Conservation (phyloP, 2,888 invertebrate genomes). For the Rhingia campestris region DNA sequence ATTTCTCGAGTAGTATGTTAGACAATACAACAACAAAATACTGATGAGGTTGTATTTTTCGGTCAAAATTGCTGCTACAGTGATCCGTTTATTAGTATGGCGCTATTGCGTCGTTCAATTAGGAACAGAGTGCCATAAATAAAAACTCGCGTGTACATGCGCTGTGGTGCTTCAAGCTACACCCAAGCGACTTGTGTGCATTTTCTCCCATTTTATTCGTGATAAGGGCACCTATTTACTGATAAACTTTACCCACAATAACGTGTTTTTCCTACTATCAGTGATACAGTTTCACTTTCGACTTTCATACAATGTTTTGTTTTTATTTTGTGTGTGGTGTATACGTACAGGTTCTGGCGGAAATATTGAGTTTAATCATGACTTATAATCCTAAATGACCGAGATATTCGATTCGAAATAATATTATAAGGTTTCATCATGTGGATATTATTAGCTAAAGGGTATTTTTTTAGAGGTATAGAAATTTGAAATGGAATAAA, state of each 20-base stretch:
- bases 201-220: constrained; percentile 20
- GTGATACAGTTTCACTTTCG: constrained; percentile 35
- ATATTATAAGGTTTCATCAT: too few species aligned
- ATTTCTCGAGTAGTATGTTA: constrained; percentile 26
- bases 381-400: too few species aligned
- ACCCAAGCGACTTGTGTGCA: constrained; percentile 22
- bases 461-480: too few species aligned
- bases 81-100: constrained; percentile 16
- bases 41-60: neutral
- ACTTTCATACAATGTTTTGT: constrained; percentile 27
- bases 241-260: constrained; percentile 38
- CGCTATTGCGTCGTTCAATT: constrained; percentile 40
- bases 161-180: neutral
- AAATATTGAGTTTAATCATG: too few species aligned
- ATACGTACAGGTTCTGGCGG: neutral
- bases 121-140: constrained; percentile 22
- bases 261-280: constrained; percentile 23
- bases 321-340: constrained; percentile 15
- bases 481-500: too few species aligned
- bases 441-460: too few species aligned
- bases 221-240: constrained; percentile 48
- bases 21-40: constrained; percentile 4
- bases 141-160: constrained; percentile 18
- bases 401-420: too few species aligned
- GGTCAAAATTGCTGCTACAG: constrained; percentile 23